phyloP scores from a whole-genome alignment of 2,797 vertebrate genomes.

The Sphenodon punctatus region DNA sequence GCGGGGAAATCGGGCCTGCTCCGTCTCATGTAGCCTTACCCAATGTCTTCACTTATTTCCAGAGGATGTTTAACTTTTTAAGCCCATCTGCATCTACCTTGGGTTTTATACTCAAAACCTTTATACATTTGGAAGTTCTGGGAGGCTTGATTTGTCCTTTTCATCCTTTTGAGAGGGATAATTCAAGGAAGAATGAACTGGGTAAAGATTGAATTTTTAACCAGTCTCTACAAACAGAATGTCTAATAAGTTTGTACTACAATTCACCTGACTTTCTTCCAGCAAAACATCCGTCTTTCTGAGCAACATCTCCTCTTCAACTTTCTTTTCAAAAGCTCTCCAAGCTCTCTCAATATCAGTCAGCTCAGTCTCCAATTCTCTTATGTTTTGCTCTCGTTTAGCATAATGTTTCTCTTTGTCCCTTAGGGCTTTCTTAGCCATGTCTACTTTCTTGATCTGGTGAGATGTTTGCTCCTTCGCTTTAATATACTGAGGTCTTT shows the following conservation, averaged over 20 bases:
- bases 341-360: conserved; percentile 79
- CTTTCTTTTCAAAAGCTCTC: conserved; percentile 81
- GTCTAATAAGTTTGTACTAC: neutral
- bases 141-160: neutral
- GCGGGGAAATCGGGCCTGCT: too few species aligned
- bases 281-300: conserved; percentile 78
- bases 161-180: too few species aligned
- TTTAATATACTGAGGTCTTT: conserved; percentile 86
- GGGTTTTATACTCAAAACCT: neutral
- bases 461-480: conserved; percentile 90
- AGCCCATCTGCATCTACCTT: neutral
- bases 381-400: conserved; percentile 79
- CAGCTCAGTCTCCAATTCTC: conserved; percentile 77
- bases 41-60: too few species aligned
- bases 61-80: neutral
- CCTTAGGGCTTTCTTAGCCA: conserved; percentile 65
- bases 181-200: too few species aligned
- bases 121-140: neutral
- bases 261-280: conserved; percentile 85
- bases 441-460: conserved; percentile 83
- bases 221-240: neutral
- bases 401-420: conserved; percentile 74
- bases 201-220: neutral
- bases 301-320: conserved; percentile 66
- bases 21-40: too few species aligned